Evolutionary conservation across 2,888 invertebrate genomes (phyloP).

Genomic region (Hofmannophila pseudospretella): DNA sequence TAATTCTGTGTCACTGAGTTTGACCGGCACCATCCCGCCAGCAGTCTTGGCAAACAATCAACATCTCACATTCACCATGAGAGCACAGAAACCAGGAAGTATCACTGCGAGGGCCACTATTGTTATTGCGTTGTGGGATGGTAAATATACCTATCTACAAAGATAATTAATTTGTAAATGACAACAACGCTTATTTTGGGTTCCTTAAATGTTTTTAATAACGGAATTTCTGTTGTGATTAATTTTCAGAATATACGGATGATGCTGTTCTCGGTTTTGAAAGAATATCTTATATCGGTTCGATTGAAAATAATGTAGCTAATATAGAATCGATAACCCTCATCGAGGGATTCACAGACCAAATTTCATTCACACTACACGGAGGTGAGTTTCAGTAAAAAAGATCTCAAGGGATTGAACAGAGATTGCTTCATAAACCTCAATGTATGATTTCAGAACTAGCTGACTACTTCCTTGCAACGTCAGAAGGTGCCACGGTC

Average conservation of each 20-base stretch:
- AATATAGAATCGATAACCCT: slow-evolving; percentile 22
- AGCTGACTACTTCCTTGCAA: slow-evolving; percentile 12
- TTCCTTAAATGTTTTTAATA: no score
- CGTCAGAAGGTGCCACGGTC: slow-evolving; percentile 11
- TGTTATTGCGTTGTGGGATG: slow-evolving; percentile 16
- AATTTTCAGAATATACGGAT: slow-evolving; percentile 15
- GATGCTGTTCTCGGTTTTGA: slow-evolving; percentile 20
- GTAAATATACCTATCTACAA: no score
- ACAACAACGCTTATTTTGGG: no score
- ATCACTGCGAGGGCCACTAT: slow-evolving; percentile 15
- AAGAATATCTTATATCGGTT: slow-evolving; percentile 17
- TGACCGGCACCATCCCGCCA: slow-evolving; percentile 11
- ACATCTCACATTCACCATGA: slow-evolving; percentile 15
- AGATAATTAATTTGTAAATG: no score
- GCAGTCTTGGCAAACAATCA: slow-evolving; percentile 16
- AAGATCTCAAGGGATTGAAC: no score
- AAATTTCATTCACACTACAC: slow-evolving; percentile 22
- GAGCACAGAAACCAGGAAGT: slow-evolving; percentile 15
- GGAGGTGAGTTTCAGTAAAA: no score
- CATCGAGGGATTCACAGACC: slow-evolving; percentile 24
- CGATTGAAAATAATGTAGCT: slow-evolving; percentile 14
- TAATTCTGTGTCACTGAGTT: slow-evolving; percentile 9
- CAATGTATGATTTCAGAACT: no score
- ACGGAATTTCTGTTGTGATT: no score
- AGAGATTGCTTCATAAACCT: no score